Base-by-base conservation (phyloP, 1,140 invertebrate species). In the Dinoponera quadriceps region DNA sequence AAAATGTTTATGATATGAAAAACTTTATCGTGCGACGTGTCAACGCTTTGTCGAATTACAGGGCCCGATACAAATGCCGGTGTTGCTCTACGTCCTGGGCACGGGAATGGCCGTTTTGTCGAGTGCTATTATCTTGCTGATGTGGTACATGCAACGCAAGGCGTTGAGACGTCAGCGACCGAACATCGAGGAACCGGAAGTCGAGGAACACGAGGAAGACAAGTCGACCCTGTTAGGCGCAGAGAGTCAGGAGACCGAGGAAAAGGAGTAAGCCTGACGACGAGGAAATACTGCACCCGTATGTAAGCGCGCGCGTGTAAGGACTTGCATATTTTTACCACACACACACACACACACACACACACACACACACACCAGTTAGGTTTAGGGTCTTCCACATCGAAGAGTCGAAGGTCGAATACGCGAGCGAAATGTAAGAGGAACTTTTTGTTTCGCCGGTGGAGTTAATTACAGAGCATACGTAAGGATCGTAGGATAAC, bases 141-240 rank as follows among this genome's bases (percentile, higher is more conserved):
- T 90, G 18, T 86, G 86, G 69, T 91, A 85, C 71, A 82, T 90
- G 44, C 88, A 92, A 55, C 83, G 85, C 16, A 91, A 84, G 72
- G 66, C 74, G n/a, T 72, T 73, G 16, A 87, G 80, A 77, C 71
- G 85, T 49, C 88, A 89, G 54, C 84, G 89, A 18, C 78, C 88
- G 29, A 88, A 80, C 80, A 68, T 89, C 9, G 90, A 92, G 72
- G 91, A 92, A 55, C 82, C 87, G 27, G 90, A 91, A 75, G 83
- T 80, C 0, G 91, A 91, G 11, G 88, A 88, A 27, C 85, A 89
- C n/a, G 91, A 92, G 29, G 89, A 88, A 27, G 90, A 92, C 66
- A 91, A 92, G 82, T 92, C 91, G n/a, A 93, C 90, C 5, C 84
- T 92, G 44, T 44, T 93, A 38, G 92, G 90, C 57, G 71, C 65